Base-by-base conservation (phyloP, 2,888 invertebrate species). In the Noctua janthe region DNA sequence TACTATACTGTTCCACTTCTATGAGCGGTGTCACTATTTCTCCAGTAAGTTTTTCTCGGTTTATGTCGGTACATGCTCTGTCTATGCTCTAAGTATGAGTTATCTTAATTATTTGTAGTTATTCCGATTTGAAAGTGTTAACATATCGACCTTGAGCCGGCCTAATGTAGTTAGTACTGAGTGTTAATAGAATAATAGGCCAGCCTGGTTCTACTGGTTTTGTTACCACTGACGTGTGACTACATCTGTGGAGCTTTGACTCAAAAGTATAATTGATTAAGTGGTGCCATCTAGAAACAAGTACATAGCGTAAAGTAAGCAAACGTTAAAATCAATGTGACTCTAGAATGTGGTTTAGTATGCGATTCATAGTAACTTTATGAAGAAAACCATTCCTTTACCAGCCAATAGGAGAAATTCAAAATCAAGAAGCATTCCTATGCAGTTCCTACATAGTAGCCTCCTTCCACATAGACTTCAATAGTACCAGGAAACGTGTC, bases 401-500 rank as follows among this genome's bases (percentile, higher is more conserved):
- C 3, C 64, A 17, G 29, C 4, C n/a, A 59, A 51, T 43, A 54
- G 8, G 13, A 49, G 11, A 39, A 4, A 13, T 0, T 39, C 1
- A 13, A 70, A 51, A 49, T 70, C 7, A 56, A 51, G 54, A 23
- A 59, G 2, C n/a, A 72, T 71, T 82, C 23, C 10, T 59, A 67
- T 80, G 69, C 69, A 75, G 74, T 83, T 74, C 67, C 35, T 59
- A 75, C 87, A 80, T 47, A 74, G 76, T 66, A 35, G 13, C 4
- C 20, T 70, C 49, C 4, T 13, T 73, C 47, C 73, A 71, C 43
- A 64, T 20, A 64, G 17, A 64, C n/a, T 62, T 56, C 80, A 82
- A 83, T 81, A 85, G 74, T 78, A 82, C 82, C 78, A 77, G 35
- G 54, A 82, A 80, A 86, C 86, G 88, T 89, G 88, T 86, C 84